A percentile compares a stretch with the other conserved stretches of the same genome.
Evolutionary conservation across 2,797 vertebrate species (phyloP).

Genomic region (Sarcoramphus papa): DNA sequence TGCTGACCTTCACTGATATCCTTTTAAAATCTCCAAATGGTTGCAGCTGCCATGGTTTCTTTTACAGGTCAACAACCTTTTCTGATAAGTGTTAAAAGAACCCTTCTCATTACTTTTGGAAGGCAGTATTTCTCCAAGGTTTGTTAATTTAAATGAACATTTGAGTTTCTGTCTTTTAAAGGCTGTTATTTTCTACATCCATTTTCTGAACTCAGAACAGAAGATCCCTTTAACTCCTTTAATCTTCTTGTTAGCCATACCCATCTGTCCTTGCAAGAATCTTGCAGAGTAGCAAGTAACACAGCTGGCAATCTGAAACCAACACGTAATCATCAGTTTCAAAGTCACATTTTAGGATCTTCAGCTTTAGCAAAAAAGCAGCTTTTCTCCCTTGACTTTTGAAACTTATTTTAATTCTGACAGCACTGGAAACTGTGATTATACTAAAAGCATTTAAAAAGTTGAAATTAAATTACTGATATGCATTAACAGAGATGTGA

Average conservation of each 20-base stretch:
- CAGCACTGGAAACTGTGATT: background rate
- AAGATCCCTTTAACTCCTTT: slow-evolving; percentile 32
- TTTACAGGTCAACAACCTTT: slow-evolving; percentile 4
- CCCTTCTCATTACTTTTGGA: slow-evolving; percentile 21
- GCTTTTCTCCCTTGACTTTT: background rate
- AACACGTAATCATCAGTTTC: background rate
- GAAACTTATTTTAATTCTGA: background rate
- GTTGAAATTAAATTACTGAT: background rate
- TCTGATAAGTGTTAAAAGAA: slow-evolving; percentile 41
- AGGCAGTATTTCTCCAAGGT: background rate
- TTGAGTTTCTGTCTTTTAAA: background rate
- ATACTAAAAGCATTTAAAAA: background rate
- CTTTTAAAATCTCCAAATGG: slow-evolving; percentile 21
- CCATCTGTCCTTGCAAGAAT: slow-evolving; percentile 1
- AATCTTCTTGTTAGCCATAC: slow-evolving; percentile 24
- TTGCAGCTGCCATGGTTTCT: background rate
- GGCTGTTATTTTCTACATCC: slow-evolving; percentile 24
- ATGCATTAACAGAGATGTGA: background rate
- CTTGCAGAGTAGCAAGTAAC: background rate
- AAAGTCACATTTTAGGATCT: background rate
- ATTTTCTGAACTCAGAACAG: slow-evolving; percentile 29
- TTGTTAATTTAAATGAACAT: slow-evolving; percentile 45
- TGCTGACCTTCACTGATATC: background rate
- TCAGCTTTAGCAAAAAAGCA: background rate
- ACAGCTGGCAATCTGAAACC: background rate